phyloP scores from a whole-genome alignment of 1,140 invertebrate genomes.

The Apis cerana region DNA sequence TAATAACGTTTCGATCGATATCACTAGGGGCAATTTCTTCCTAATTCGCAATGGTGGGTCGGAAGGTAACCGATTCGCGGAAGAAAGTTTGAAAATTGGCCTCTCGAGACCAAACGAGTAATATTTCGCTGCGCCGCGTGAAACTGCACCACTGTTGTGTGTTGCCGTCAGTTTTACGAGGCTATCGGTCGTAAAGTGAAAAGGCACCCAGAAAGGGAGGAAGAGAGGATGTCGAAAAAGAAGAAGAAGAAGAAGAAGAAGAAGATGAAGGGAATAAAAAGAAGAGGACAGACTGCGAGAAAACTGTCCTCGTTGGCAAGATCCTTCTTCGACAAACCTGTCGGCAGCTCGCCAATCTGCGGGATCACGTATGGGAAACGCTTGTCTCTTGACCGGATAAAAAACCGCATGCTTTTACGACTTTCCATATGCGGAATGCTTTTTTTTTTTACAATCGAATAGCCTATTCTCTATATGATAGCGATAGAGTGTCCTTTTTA shows the following conservation, averaged over 20 bases:
- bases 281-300: conserved; percentile 5
- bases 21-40: neutral
- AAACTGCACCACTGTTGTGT: neutral
- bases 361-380: neutral
- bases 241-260: neutral
- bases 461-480: too few relatives aligned
- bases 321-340: conserved; percentile 25
- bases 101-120: neutral
- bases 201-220: neutral
- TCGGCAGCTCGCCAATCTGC: neutral
- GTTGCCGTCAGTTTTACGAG: conserved; percentile 1
- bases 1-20: neutral
- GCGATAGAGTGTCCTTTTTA: too few relatives aligned
- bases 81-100: conserved; percentile 35
- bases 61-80: conserved; percentile 13
- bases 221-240: neutral
- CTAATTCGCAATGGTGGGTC: conserved; percentile 3
- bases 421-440: neutral
- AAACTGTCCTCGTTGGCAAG: conserved; percentile 21
- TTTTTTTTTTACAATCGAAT: neutral
- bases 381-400: neutral
- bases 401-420: neutral
- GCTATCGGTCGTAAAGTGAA: conserved; percentile 20
- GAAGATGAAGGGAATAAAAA: neutral
- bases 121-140: neutral